These are phyloP conservation scores for Columba guinea DNA, from an alignment of 2,797 vertebrate genomes.

Conservation along the genomic window DNA sequence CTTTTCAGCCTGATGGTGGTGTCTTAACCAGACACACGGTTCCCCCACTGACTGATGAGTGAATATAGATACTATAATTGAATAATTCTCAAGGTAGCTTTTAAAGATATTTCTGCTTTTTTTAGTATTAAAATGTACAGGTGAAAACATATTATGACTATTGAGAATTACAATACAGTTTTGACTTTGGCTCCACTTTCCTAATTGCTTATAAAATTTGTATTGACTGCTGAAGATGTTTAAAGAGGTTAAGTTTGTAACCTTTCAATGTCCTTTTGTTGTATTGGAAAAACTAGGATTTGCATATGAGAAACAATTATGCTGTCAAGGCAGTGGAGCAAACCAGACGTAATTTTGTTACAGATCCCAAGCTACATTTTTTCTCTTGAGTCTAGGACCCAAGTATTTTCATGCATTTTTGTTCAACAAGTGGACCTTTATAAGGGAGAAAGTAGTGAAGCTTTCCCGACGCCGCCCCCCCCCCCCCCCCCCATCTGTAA, in stretches of 20 bases:
- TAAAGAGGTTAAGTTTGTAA: background rate
- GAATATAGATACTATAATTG: background rate
- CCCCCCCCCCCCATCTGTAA: background rate
- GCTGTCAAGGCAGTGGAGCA: background rate
- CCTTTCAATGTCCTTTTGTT: background rate
- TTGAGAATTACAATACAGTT: background rate
- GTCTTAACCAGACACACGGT: background rate
- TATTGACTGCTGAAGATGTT: background rate
- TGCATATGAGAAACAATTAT: background rate
- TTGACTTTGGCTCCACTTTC: background rate
- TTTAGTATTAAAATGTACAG: background rate
- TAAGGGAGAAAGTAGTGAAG: background rate
- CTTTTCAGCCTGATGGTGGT: background rate
- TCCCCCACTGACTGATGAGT: background rate
- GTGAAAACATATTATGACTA: background rate
- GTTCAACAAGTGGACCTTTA: background rate
- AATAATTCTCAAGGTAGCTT: background rate
- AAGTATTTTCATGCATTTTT: background rate
- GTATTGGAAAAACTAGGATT: background rate
- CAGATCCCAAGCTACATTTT: background rate
- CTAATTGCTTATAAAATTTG: background rate
- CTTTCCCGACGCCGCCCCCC: background rate
- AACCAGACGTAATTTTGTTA: background rate
- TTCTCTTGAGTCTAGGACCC: background rate
- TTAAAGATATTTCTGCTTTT: background rate